Base-by-base conservation (phyloP, 2,113 vertebrate species). In the Sylvilagus bachmani region DNA sequence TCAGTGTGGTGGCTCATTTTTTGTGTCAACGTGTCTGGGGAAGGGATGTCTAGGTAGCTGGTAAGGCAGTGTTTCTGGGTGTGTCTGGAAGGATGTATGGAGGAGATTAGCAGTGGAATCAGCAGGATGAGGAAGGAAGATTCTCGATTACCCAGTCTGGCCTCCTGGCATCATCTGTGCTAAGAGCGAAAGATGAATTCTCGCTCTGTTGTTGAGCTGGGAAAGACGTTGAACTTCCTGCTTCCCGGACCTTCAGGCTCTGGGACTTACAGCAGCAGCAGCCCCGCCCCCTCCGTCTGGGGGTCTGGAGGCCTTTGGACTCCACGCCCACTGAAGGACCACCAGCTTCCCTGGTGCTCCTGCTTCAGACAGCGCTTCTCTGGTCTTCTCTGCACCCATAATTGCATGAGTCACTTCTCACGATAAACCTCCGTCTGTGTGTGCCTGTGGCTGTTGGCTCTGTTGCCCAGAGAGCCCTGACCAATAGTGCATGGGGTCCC, bases 21-120 rank as follows among this genome's bases (percentile, higher is more conserved):
- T 38, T 88, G 53, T 78, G 94, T 79, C 71, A 92, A 9, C 64
- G 77, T 84, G 84, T 25, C 62, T 83, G 70, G n/a, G 53, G 21
- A 55, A 78, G 38, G n/a, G 53, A 78, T 83, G 66, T 53, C 55
- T 55, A 85, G 44, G 69, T 49, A 73, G 79, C 44, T 89, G 73
- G 55, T 66, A 73, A 71, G 84, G 33, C 80, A 85, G 55, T 78
- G 69, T 85, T 93, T 85, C 44, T 67, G 67, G 73, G 33, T 64
- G 58, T 73, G 64, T 84, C 71, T 62, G 14, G 36, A 33, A 89
- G 11, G 11, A 19, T 24, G 55, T 64, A 71, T 84, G 53, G 44
- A 29, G 66, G 73, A 89, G 73, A 67, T 92, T 58, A 66, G 29
- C 66, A 58, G 79, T 92, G 55, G 73, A 86, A 49, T 80, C 27